Evolutionary conservation across 2,113 vertebrate species (phyloP), one percentile per base, ranked within the genome.

Genomic region (Ptilonorhynchus violaceus): DNA sequence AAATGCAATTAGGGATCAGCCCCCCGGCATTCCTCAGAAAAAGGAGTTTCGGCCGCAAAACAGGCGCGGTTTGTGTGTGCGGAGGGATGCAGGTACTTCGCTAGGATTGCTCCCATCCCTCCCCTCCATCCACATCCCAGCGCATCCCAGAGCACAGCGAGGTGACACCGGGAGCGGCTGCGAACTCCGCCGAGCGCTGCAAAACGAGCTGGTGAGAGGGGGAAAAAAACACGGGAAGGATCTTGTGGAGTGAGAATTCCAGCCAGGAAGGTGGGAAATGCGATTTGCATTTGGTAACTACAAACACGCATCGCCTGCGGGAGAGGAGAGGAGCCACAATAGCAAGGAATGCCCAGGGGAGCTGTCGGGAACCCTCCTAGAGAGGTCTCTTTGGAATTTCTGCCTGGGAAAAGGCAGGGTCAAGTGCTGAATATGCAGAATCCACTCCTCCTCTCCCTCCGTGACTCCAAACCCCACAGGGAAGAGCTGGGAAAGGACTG

Each of bases 271-370:
- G 91, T 95, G 94, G 80, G 91, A 95, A 97, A 85, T 85, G 96
- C 13, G 80, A 95, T 94, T 96, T 96, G 91, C 95, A 96, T 95
- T 87, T 95, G 91, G 88, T 93, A 93, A 95, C 91, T 89, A 63
- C 95, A 95, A 95, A 95, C 95, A 96, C 80, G 28, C 72, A n/a
- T 22, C 2, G 96, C 95, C 96, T 15, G 79, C 73, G 89, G 93
- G 13, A 28, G 80, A 64, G 91, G 52, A 95, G 91, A 91, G 83
- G 80, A 87, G 94, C 42, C 60, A 96, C 95, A 97, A 96, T 92
- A 28, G 93, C 76, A 52, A 85, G 91, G 94, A 91, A 89, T 84
- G 84, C 80, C 94, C 86, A 6, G 35, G 89, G 94, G 91, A 95
- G 60, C 27, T 25, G 79, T 66, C 15, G 4, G 25, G 88, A 47